phyloP scores from a whole-genome alignment of 2,888 invertebrate genomes.

The Halictus quadricinctus region DNA sequence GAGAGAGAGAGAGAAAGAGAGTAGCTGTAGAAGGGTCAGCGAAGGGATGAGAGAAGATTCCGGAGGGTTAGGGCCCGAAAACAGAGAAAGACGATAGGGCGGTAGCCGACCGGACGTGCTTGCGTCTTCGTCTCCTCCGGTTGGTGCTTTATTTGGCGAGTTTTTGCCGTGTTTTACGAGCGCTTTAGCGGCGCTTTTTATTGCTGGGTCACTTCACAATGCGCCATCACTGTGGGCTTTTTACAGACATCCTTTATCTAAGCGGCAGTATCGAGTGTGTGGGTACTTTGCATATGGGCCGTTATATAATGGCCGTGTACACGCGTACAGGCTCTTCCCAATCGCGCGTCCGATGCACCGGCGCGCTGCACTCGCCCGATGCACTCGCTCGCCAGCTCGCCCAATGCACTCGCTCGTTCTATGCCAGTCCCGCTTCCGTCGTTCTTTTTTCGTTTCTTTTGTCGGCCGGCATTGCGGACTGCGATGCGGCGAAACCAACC shows the following conservation, averaged over 20 bases:
- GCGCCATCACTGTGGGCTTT: slow-evolving; percentile 65
- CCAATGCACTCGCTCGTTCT: not conserved
- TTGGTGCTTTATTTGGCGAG: slow-evolving; percentile 63
- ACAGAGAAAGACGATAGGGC: slow-evolving; percentile 17
- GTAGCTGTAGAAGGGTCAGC: not conserved
- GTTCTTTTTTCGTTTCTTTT: not conserved
- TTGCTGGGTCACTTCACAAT: slow-evolving; percentile 67
- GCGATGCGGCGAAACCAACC: not conserved
- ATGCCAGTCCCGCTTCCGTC: slow-evolving; percentile 1
- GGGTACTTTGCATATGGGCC: slow-evolving; percentile 73
- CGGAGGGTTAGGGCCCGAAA: not conserved
- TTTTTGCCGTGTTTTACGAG: slow-evolving; percentile 71
- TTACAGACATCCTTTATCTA: slow-evolving; percentile 73
- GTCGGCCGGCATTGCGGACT: not conserved
- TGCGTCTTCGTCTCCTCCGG: slow-evolving; percentile 49
- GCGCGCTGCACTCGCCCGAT: slow-evolving; percentile 23
- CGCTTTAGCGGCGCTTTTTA: slow-evolving; percentile 71
- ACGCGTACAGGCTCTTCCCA: slow-evolving; percentile 48
- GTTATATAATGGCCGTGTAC: slow-evolving; percentile 65
- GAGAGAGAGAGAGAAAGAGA: not conserved
- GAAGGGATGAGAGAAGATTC: not conserved
- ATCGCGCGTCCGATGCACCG: slow-evolving; percentile 40
- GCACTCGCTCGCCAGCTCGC: not conserved
- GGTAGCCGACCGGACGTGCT: slow-evolving; percentile 46
- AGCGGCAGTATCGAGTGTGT: slow-evolving; percentile 68